Evolutionary conservation across 2,797 vertebrate genomes (phyloP).

Genomic region (Adelosebastes latens): DNA sequence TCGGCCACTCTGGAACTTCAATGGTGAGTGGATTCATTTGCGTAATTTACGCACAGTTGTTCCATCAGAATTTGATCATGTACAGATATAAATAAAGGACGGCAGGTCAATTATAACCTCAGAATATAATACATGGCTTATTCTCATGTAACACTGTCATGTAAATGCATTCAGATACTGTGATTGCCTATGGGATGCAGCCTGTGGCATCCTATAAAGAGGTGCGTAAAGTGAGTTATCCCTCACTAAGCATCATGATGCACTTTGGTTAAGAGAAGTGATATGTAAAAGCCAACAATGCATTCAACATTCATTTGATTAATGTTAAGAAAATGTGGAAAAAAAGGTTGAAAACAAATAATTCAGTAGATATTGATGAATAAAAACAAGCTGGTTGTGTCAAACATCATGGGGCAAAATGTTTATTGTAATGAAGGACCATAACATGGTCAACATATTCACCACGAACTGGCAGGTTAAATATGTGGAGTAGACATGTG

Average conservation of each 20-base stretch:
- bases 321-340: not conserved
- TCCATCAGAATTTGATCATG: too few species aligned
- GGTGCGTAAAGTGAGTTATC: too few species aligned
- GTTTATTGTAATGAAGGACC: not conserved
- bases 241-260: not conserved
- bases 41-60: too few species aligned
- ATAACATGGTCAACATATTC: not conserved
- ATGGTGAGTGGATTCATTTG: conserved; percentile 51
- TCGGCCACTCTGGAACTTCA: conserved; percentile 63
- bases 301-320: not conserved
- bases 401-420: not conserved
- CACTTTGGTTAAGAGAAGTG: not conserved
- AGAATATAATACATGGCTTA: too few species aligned
- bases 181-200: too few species aligned
- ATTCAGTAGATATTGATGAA: not conserved
- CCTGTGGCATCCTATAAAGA: too few species aligned
- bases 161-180: too few species aligned
- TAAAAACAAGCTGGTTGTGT: not conserved
- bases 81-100: not conserved
- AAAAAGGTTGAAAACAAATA: not conserved
- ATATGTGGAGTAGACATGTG: not conserved
- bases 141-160: too few species aligned
- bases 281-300: not conserved
- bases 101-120: not conserved
- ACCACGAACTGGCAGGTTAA: not conserved